Conservation (phyloP, 2,797 vertebrate species). For the Chloroceryle inda region DNA sequence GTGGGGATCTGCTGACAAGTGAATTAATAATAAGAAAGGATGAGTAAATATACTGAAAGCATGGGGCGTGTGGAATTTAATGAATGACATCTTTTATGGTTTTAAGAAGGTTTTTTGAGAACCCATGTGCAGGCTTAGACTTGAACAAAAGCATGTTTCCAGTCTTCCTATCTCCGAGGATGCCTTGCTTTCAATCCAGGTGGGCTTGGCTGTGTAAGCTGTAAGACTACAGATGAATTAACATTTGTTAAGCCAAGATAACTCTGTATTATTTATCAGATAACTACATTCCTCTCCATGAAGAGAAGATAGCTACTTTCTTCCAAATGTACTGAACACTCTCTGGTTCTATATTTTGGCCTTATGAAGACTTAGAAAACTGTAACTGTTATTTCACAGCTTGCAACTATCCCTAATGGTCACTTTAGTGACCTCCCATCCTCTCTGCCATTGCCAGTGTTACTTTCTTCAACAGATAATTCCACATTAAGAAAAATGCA, state of each 20-base stretch:
- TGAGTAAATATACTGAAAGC: slow-evolving; percentile 1
- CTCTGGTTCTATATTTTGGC: not conserved
- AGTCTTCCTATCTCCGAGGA: not conserved
- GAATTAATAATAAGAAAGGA: not conserved
- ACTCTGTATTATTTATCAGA: not conserved
- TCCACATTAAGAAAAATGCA: not conserved
- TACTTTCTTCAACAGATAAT: not conserved
- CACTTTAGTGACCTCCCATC: not conserved
- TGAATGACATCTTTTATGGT: not conserved
- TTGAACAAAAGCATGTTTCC: not conserved
- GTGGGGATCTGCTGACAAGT: not conserved
- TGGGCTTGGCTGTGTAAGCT: not conserved
- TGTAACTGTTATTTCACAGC: not conserved
- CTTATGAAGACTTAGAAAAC: not conserved
- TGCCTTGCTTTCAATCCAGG: not conserved
- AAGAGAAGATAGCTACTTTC: not conserved
- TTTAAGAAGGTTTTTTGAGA: not conserved
- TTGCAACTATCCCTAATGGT: not conserved
- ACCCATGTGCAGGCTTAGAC: not conserved
- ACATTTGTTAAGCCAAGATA: not conserved
- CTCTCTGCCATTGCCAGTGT: not conserved
- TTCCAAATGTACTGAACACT: not conserved
- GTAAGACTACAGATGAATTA: not conserved
- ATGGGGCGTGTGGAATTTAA: not conserved
- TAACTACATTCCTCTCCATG: not conserved